phyloP scores from a whole-genome alignment of 1,140 invertebrate genomes.

The Brachystomella parvula region DNA sequence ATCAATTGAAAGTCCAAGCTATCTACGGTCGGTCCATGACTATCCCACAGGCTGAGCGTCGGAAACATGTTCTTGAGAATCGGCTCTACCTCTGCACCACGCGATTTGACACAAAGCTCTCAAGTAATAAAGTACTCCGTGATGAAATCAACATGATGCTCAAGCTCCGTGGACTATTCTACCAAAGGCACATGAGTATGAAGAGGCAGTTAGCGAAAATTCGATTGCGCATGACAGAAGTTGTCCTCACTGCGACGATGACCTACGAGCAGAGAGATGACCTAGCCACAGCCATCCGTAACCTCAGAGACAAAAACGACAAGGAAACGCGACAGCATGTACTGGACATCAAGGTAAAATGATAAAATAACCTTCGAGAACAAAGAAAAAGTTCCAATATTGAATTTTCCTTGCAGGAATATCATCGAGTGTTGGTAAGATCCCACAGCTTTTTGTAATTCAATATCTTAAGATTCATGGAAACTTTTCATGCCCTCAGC shows the following conservation, averaged over 20 bases:
- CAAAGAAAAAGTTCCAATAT: slow-evolving; percentile 1
- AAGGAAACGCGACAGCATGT: slow-evolving; percentile 32
- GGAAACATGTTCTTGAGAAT: slow-evolving; percentile 24
- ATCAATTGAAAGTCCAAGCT: slow-evolving; percentile 24
- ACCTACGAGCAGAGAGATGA: slow-evolving; percentile 28
- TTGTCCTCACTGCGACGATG: slow-evolving; percentile 15
- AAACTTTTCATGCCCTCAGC: too few relatives aligned
- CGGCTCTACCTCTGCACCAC: slow-evolving; percentile 21
- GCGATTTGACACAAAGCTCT: slow-evolving; percentile 20
- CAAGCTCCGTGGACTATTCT: slow-evolving; percentile 25
- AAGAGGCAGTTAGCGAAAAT: slow-evolving; percentile 11
- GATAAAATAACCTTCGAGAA: too few relatives aligned
- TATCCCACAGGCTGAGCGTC: slow-evolving; percentile 14
- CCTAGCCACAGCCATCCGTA: slow-evolving; percentile 20
- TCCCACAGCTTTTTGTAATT: too few relatives aligned
- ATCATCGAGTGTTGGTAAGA: too few relatives aligned
- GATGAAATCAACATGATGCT: slow-evolving; percentile 35
- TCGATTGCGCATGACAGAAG: slow-evolving; percentile 18
- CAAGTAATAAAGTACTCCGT: slow-evolving; percentile 16
- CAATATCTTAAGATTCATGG: too few relatives aligned
- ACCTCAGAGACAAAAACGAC: slow-evolving; percentile 24
- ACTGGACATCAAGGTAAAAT: slow-evolving; percentile 26
- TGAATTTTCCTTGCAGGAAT: too few relatives aligned
- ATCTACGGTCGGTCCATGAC: slow-evolving; percentile 23
- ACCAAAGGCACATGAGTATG: slow-evolving; percentile 6